Evolutionary conservation across 1,140 invertebrate species (phyloP), one percentile per base, ranked within the genome.

Genomic region (Cyclargus thomasi): DNA sequence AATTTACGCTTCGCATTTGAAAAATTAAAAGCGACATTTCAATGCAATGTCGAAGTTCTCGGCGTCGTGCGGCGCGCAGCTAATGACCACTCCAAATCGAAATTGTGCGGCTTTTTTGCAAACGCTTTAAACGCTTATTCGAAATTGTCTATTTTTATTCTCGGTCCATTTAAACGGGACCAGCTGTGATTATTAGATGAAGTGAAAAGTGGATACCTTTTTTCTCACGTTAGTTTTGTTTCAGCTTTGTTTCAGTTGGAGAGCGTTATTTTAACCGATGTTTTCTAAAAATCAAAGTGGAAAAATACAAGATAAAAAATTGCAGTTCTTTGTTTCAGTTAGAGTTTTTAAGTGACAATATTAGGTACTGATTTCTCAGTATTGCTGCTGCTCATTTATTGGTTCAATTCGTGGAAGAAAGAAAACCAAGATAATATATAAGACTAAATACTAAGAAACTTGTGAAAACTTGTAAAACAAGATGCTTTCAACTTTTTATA

Each of bases 21-120:
- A 83, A 86, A 84, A 83, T 86, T 86, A 85, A 86, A 88, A 88
- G 79, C 82, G 78, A 83, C 82, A 82, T 83, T 88, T 87, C 81
- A 83, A 85, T 85, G 84, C 80, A 83, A 88, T 86, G 82, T 80
- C 80, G 71, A 85, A 75, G 77, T 77, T 72, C 75, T 71, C 77
- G 80, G 73, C 79, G 77, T 29, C 29, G 29, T 29, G 5, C 29
- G 29, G 29, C 29, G 77, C 78, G 76, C 74, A 74, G 76, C 79
- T 88, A 86, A 88, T 85, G 84, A 82, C 83, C 83, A 86, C 85
- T 87, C 76, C 82, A 85, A 81, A 81, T 76, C 77, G 71, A 81
- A 87, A 85, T 80, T 78, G 71, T 75, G 74, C 79, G 71, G 77
- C 73, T 73, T 81, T 86, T 83, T 78, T 78, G 78, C 67, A 69